Percentiles rank a stretch among this genome's conserved stretches.
phyloP scores from a whole-genome alignment of 2,113 vertebrate species.

The Bothrops jararaca region DNA sequence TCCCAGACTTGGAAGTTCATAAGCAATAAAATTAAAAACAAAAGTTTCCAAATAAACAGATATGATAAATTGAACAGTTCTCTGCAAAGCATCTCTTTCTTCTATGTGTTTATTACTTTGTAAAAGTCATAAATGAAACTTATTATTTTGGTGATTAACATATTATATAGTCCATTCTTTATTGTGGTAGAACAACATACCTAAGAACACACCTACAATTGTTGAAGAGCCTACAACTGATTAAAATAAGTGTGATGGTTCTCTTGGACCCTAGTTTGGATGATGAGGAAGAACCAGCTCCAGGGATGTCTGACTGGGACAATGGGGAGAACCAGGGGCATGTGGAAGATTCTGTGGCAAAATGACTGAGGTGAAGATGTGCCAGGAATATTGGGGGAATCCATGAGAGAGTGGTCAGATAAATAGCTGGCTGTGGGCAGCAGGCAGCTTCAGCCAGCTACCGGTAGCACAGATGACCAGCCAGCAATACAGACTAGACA shows the following conservation, averaged over 20 bases:
- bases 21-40: not conserved
- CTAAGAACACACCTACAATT: not conserved
- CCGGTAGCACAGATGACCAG: too few species aligned
- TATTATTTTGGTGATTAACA: not conserved
- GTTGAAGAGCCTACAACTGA: not conserved
- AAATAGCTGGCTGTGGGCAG: too few species aligned
- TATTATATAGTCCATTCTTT: not conserved
- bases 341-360: too few species aligned
- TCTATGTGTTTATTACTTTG: not conserved
- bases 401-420: too few species aligned
- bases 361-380: too few species aligned
- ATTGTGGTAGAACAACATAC: not conserved
- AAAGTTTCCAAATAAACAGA: not conserved
- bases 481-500: too few species aligned
- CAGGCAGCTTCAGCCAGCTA: too few species aligned
- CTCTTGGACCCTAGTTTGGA: too few species aligned
- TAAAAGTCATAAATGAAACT: slow-evolving; percentile 7
- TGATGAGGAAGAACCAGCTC: too few species aligned
- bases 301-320: too few species aligned
- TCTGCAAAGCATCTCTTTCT: not conserved
- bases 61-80: not conserved
- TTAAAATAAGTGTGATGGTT: not conserved
- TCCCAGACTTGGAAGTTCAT: not conserved
- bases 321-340: too few species aligned
- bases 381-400: too few species aligned